Base-by-base conservation (phyloP, 2,113 vertebrate species). In the Furnarius figulus region DNA sequence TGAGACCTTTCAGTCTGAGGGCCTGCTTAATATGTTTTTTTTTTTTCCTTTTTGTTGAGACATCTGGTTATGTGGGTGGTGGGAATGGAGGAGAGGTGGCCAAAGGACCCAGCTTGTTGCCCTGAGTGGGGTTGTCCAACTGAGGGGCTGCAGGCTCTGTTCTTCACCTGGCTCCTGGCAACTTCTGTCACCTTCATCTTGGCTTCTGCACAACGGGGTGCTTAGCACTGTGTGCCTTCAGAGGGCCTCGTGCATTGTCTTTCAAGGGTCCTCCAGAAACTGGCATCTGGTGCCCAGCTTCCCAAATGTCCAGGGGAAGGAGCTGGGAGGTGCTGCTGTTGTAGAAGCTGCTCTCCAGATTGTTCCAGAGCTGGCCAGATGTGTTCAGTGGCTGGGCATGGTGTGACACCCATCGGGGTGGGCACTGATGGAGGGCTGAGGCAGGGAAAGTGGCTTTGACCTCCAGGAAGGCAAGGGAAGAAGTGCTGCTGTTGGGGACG, bases 21-120 rank as follows among this genome's bases (percentile, higher is more conserved):
- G 61, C 71, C 22, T n/a, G 25, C 53, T 40, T 46, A 2, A 3
- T 14, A 20, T 46, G 19, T 8, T 21, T 21, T 46, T 47, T 47
- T 47, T 6, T 14, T 22, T n/a, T 47, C 14, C 52, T n/a, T 35
- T 24, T 47, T 68, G 68, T 61, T 47, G 33, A 73, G 68, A 47
- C 5, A 8, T 62, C 8, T 59, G 10, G 33, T 62, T 61, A 75
- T 3, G 2, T 0, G 0, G 14, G 4, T 42, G 40, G 2, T 78
- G 42, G 56, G 70, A 58, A 35, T 28, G 50, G 50, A 52, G 50
- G 33, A n/a, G 46, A 56, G 27, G 46, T 2, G 1, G 73, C 39
- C 67, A 24, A 35, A 83, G 9, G 25, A 49, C 10, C 42, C 2
- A 5, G 5, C 30, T 47, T 0, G 0, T 52, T 68, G 66, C 23